Conservation (phyloP, 2,888 invertebrate genomes). For the Cheilosia grossa region DNA sequence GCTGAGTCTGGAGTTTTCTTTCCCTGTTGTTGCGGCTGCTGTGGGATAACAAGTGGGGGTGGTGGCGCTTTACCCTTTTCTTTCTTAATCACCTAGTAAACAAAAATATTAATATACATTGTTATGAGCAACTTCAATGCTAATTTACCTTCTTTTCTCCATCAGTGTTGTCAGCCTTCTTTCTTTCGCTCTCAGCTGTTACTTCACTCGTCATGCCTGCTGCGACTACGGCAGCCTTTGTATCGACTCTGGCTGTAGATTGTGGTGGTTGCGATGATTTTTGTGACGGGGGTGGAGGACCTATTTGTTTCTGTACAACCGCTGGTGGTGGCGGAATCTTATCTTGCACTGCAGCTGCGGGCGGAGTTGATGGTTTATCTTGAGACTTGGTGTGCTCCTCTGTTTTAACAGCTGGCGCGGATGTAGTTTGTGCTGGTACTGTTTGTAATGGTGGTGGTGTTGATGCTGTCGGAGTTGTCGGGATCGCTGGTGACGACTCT, state of each 20-base stretch:
- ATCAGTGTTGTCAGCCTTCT: slow-evolving; percentile 78
- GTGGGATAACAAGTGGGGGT: slow-evolving; percentile 84
- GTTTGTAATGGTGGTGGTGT: slow-evolving; percentile 76
- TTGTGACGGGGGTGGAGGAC: slow-evolving; percentile 70
- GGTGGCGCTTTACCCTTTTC: slow-evolving; percentile 93
- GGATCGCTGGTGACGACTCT: slow-evolving; percentile 77
- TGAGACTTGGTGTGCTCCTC: slow-evolving; percentile 70
- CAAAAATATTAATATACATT: slow-evolving; percentile 20
- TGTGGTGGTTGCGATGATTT: slow-evolving; percentile 58
- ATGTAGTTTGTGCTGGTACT: slow-evolving; percentile 76
- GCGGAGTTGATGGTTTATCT: slow-evolving; percentile 61
- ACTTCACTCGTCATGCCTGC: slow-evolving; percentile 38
- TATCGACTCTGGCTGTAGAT: slow-evolving; percentile 49
- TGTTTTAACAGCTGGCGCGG: slow-evolving; percentile 81
- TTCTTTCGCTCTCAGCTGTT: slow-evolving; percentile 64
- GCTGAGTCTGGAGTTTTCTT: slow-evolving; percentile 33
- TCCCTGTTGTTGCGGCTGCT: slow-evolving; percentile 41
- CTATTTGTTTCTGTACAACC: slow-evolving; percentile 75
- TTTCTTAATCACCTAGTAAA: slow-evolving; percentile 87
- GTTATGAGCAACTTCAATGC: not conserved
- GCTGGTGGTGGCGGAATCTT: slow-evolving; percentile 75
- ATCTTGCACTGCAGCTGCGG: slow-evolving; percentile 58
- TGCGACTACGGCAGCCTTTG: slow-evolving; percentile 63
- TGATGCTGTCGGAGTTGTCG: slow-evolving; percentile 63
- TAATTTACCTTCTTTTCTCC: slow-evolving; percentile 81